These are phyloP conservation scores for Resseliella maxima DNA, from an alignment of 2,888 invertebrate species.

Conservation along the genomic window DNA sequence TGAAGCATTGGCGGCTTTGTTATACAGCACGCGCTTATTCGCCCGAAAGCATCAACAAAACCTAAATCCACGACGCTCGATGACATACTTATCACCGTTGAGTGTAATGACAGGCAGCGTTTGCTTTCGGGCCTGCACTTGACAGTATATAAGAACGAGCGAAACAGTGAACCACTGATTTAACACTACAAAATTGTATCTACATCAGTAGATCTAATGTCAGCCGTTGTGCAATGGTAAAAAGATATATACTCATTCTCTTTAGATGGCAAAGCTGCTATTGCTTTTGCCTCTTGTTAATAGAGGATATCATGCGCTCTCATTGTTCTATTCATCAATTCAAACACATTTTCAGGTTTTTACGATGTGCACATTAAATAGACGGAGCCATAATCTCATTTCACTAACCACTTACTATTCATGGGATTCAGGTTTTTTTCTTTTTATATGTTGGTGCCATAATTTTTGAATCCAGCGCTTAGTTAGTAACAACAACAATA, in stretches of 20 bases:
- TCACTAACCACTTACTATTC: slow-evolving; percentile 29
- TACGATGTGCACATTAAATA: neutral
- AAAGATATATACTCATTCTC: neutral
- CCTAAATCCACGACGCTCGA: neutral
- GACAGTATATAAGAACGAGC: neutral
- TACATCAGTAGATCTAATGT: neutral
- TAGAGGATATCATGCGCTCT: slow-evolving; percentile 14
- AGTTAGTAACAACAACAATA: neutral
- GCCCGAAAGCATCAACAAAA: slow-evolving; percentile 2
- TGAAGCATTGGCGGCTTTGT: neutral
- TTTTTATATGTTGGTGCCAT: neutral
- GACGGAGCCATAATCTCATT: slow-evolving; percentile 3
- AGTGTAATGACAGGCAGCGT: neutral
- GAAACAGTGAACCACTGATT: neutral
- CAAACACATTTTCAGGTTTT: slow-evolving; percentile 29
- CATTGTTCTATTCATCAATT: slow-evolving; percentile 28
- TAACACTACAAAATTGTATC: neutral
- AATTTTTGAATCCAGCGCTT: neutral
- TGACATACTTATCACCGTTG: neutral
- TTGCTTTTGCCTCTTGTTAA: neutral
- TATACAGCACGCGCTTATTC: neutral
- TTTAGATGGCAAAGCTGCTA: neutral
- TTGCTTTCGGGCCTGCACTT: slow-evolving; percentile 23
- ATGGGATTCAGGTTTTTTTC: neutral
- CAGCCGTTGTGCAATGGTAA: slow-evolving; percentile 2